Percentiles rank a stretch among this genome's conserved stretches.
Conservation (phyloP, 1,140 invertebrate species). For the Drosophila virilis region DNA sequence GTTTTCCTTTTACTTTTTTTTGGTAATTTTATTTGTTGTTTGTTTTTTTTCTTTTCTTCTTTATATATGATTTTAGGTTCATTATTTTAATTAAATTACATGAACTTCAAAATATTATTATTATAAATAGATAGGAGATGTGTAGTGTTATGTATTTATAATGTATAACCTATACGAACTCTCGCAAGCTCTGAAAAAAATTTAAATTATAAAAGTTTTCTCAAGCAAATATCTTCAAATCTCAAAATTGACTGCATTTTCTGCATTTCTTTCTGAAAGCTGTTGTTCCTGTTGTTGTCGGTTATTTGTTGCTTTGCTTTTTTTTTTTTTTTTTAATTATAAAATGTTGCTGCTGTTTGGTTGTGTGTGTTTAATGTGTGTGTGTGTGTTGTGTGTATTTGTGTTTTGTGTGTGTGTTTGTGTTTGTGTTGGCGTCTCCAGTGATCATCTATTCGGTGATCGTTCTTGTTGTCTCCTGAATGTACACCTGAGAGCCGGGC, state of each 20-base stretch:
- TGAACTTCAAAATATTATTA: conserved; percentile 83
- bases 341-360: conserved; percentile 45
- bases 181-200: conserved; percentile 70
- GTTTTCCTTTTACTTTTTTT: conserved; percentile 34
- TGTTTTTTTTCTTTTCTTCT: conserved; percentile 38
- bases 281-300: conserved; percentile 27
- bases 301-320: neutral
- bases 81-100: conserved; percentile 83
- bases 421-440: conserved; percentile 42
- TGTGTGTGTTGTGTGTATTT: neutral
- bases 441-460: conserved; percentile 83
- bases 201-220: conserved; percentile 73
- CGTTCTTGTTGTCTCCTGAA: conserved; percentile 88
- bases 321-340: conserved; percentile 7
- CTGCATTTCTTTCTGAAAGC: conserved; percentile 17
- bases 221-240: conserved; percentile 56
- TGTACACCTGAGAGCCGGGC: conserved; percentile 93
- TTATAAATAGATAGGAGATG: conserved; percentile 78
- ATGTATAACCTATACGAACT: conserved; percentile 77
- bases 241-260: conserved; percentile 30
- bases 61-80: conserved; percentile 71
- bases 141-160: conserved; percentile 80
- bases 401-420: conserved; percentile 1
- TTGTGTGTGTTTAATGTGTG: conserved; percentile 20
- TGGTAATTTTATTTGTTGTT: conserved; percentile 32